Base-by-base conservation (phyloP, 2,888 invertebrate species). In the Acleris sparsana region DNA sequence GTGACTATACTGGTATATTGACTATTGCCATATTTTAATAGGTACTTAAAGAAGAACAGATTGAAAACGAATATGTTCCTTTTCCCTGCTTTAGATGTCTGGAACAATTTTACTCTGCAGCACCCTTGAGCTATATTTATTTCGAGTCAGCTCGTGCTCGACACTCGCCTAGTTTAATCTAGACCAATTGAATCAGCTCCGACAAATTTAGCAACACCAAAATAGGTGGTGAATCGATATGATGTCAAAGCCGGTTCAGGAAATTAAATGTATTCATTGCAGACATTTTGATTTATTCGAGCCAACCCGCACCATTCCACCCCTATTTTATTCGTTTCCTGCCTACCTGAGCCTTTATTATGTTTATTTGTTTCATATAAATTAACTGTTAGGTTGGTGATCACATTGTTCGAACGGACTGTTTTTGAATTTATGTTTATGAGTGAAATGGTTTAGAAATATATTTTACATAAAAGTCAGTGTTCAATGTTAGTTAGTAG, bases 261-360 rank as follows among this genome's bases (percentile, higher is more conserved):
- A 85, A 83, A 85, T 84, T 81, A 85, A 86, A 85, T 83, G 82
- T 81, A 82, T 84, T 80, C 82, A 83, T 76, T 77, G 80, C 74
- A 69, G 77, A 77, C 80, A 71, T 80, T 84, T 82, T 85, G 85
- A 85, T 85, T 84, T 84, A 82, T 80, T 75, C 73, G 71, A 63
- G 71, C 73, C 70, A 60, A 51, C 72, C 67, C 70, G 72, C 72
- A 72, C 75, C 76, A 77, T 76, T 72, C 71, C 74, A 70, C 72
- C 66, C 60, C 72, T 73, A 61, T 69, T 70, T 70, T 70, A 65
- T 77, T 75, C 71, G 71, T 71, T 69, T 64, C 55, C 62, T 58
- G 66, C 56, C 64, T 57, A 63, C 61, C 62, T 62, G 62, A 63
- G 62, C 56, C 71, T 72, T 70, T 46, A 72, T 69, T 70, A 71